phyloP scores from a whole-genome alignment of 53 echinoderm and acorn worm species.

The Apostichopus leukothele region DNA sequence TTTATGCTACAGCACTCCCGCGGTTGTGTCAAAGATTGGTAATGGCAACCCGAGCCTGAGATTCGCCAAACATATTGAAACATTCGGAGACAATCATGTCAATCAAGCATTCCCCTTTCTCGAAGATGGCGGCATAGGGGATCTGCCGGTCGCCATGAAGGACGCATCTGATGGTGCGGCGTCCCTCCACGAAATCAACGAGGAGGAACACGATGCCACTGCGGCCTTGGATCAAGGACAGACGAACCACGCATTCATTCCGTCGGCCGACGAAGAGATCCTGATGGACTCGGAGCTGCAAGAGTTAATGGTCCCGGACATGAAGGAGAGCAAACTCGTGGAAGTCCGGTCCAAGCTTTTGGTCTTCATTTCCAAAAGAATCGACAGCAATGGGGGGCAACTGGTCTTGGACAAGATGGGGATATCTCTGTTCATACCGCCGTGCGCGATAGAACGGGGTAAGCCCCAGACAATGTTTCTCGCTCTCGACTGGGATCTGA shows the following conservation, averaged over 20 bases:
- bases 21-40: no score
- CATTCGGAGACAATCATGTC: no score
- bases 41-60: no score
- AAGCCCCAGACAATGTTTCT: constrained; percentile 64
- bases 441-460: constrained; percentile 71
- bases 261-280: constrained; percentile 1
- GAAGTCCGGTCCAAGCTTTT: constrained; percentile 65
- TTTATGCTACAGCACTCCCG: no score
- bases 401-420: constrained; percentile 87
- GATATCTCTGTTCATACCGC: constrained; percentile 88
- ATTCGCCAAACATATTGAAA: no score
- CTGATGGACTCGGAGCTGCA: constrained; percentile 36
- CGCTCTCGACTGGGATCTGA: constrained; percentile 87
- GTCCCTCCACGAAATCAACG: neutral
- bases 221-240: neutral
- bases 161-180: neutral
- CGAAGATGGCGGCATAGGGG: neutral
- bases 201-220: neutral
- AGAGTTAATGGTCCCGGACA: constrained; percentile 56
- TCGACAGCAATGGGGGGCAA: constrained; percentile 66
- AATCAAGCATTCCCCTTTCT: no score
- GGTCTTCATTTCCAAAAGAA: constrained; percentile 77
- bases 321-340: constrained; percentile 63
- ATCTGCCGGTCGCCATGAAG: neutral
- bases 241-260: neutral